Percentiles rank a stretch among this genome's conserved stretches.
Evolutionary conservation across 2,888 invertebrate genomes (phyloP).

Genomic region (Drosophila mimetica): DNA sequence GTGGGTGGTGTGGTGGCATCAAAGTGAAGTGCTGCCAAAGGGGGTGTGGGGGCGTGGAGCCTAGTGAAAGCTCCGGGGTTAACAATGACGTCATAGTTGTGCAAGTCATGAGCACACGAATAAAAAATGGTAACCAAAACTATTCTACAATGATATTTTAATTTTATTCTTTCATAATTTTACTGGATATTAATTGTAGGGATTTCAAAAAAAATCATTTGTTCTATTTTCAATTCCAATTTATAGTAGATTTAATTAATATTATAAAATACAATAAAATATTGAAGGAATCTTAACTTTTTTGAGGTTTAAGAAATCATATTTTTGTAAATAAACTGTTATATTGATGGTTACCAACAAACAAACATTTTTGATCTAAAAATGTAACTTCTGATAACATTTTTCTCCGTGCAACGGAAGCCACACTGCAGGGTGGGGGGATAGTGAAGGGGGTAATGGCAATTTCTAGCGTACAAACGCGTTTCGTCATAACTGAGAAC

Average conservation of each 20-base stretch:
- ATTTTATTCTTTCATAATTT: too few species aligned
- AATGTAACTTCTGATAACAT: background rate
- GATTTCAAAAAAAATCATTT: too few species aligned
- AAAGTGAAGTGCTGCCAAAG: conserved; percentile 23
- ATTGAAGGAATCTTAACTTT: too few species aligned
- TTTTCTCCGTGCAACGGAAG: conserved; percentile 4
- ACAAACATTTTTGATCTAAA: too few species aligned
- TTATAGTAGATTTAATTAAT: too few species aligned
- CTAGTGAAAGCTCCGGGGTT: conserved; percentile 70
- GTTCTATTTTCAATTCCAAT: too few species aligned
- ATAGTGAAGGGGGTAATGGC: conserved; percentile 38
- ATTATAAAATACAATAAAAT: too few species aligned
- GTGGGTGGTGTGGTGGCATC: conserved; percentile 16
- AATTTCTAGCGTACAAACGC: conserved; percentile 58
- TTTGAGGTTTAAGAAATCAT: too few species aligned
- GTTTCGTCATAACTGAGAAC: conserved; percentile 72
- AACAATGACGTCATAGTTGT: conserved; percentile 74
- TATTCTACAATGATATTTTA: background rate
- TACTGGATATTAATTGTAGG: too few species aligned
- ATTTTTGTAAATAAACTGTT: too few species aligned
- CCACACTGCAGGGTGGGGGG: background rate
- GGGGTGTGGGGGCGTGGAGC: conserved; percentile 6
- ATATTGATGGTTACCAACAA: too few species aligned
- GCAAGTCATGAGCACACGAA: conserved; percentile 35
- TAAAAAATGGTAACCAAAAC: background rate